Evolutionary conservation across 2,113 vertebrate species (phyloP), one percentile per base, ranked within the genome.

Genomic region (Oreocharis arfaki): DNA sequence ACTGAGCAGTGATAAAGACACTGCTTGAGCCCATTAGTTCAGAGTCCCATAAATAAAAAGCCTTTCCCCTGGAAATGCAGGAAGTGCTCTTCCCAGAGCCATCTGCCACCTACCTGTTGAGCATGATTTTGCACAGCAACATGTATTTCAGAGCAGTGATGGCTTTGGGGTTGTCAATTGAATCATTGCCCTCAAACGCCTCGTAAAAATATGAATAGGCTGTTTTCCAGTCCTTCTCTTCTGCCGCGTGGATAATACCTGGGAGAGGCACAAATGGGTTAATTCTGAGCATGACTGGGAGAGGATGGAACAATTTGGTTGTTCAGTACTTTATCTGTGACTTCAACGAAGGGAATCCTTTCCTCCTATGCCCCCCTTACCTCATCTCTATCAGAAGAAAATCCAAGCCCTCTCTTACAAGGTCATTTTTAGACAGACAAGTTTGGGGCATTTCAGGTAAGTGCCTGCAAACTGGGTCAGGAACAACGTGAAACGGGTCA

Each of bases 191-290:
- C 97, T 99, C 99, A 60, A 99, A 99, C 4, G 99, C 99, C 98
- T 99, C 99, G 4, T 99, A 99, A 97, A 99, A 99, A 97, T 99
- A 99, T 23, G 99, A 99, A 93, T 99, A 99, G 19, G 99, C 99
- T 9, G 99, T 99, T 98, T 99, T 99, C 99, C 99, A 99, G 97
- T 99, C 99, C 97, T 99, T 99, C 96, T 99, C 99, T 96, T 99
- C 99, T 28, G 99, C 99, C 78, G 99, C 99, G 4, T 99, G 99
- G 97, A 99, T 99, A 97, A 99, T 99, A 95, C 99, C 99, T 99
- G 96, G 11, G 27, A 90, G 41, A 84, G 55, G 65, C 64, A 76
- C 41, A 65, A 68, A 90, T 42, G 20, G 52, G 8, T 57, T 8
- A 26, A 32, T 26, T 61, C 49, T 20, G 49, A 70, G 46, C 4